These are phyloP conservation scores for Epinephelus moara DNA, from an alignment of 2,113 vertebrate species.

Conservation along the genomic window DNA sequence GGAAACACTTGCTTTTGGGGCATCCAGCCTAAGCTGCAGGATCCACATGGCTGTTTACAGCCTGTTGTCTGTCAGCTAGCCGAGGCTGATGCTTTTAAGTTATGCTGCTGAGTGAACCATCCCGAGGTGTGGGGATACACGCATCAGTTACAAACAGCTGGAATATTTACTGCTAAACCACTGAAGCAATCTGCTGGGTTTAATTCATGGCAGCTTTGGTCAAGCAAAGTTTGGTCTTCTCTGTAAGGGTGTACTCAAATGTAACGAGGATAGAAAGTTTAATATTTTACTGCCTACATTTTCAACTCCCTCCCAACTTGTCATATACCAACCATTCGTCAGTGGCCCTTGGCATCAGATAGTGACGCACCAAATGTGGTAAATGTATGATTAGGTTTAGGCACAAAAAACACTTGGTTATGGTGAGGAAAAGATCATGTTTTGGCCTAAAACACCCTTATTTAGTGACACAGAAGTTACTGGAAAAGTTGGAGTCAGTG, in stretches of 20 bases:
- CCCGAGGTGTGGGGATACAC: neutral
- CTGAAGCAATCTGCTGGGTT: neutral
- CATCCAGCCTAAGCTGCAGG: neutral
- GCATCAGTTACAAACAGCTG: neutral
- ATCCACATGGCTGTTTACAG: neutral
- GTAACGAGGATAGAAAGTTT: neutral
- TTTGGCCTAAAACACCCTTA: no score
- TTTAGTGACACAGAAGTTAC: no score
- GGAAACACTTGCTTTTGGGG: neutral
- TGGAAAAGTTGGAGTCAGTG: no score
- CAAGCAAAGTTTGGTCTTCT: neutral
- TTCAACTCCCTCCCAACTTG: no score
- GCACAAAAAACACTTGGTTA: no score
- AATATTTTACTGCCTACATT: neutral
- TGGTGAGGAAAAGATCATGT: no score
- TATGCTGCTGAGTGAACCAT: neutral
- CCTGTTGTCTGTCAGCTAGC: neutral
- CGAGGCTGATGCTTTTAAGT: slow-evolving; percentile 14
- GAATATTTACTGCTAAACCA: neutral
- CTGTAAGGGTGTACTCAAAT: neutral
- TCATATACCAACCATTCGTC: no score
- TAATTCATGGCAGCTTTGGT: neutral
- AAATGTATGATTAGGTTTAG: no score
- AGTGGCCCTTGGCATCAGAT: no score
- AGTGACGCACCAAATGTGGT: no score